Base-by-base conservation (phyloP, 2,113 vertebrate species). In the Cyanistes caeruleus region DNA sequence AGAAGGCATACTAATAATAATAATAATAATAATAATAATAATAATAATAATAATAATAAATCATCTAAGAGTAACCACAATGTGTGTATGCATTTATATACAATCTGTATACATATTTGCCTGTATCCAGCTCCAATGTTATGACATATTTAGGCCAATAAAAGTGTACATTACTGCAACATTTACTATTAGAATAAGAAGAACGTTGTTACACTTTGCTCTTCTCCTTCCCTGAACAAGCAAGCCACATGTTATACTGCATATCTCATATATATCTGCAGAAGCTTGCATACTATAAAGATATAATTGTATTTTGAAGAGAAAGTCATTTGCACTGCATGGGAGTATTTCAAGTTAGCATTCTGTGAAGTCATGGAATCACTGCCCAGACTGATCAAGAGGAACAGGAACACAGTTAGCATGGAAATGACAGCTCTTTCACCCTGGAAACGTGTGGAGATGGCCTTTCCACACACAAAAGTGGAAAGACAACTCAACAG, bases 211-310 rank as follows among this genome's bases (percentile, higher is more conserved):
- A 84, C 52, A 80, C 90, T 89, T 52, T 81, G 84, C 91, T 93
- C 92, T 92, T 90, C 53, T 93, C 85, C 72, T 89, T 97, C 95
- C 94, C 92, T 97, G 96, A 97, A 97, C 70, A 95, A 96, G 95
- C 89, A 93, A 93, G 84, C 87, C 88, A 94, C 79, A 78, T 10
- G 73, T 89, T 75, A 91, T 82, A 89, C 18, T 68, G 56, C 13
- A 52, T 58, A 70, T 91, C 52, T 95, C 87, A 82, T 82, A 90
- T 67, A 77, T 77, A 95, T 64, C 68, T 91, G 90, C 95, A 89
- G 63, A 93, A 97, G 94, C 93, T 97, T 92, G 93, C 87, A 85
- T 89, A 97, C 41, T 58, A 46, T 72, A 94, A 94, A 92, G 91
- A 85, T 83, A 93, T 89, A 97, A 91, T 31, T 46, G 25, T 44